A percentile compares a stretch with the other conserved stretches of the same genome.
Conservation (phyloP, 1,140 invertebrate species). For the Stenopsyche tienmushanensis region DNA sequence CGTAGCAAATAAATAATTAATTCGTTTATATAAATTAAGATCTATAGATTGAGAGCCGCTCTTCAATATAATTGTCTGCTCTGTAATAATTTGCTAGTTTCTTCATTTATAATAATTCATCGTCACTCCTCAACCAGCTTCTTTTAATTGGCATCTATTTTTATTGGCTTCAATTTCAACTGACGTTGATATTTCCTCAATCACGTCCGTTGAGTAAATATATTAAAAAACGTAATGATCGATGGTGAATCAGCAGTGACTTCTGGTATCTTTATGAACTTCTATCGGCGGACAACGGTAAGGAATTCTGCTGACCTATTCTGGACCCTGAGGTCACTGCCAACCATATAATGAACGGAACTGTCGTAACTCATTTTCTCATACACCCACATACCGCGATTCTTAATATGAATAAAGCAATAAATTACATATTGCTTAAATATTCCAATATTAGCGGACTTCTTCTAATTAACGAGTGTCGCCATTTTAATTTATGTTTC, state of each 20-base stretch:
- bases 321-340: constrained; percentile 18
- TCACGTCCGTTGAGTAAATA: too few species aligned
- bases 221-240: too few species aligned
- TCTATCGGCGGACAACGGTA: constrained; percentile 25
- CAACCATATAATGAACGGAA: constrained; percentile 27
- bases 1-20: too few species aligned
- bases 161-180: not conserved
- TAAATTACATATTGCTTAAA: too few species aligned
- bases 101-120: too few species aligned
- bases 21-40: too few species aligned
- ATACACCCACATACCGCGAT: constrained; percentile 12
- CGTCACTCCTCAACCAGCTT: too few species aligned
- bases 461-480: not conserved
- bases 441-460: too few species aligned
- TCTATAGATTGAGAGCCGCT: too few species aligned
- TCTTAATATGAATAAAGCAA: not conserved
- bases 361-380: constrained; percentile 25
- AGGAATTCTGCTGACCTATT: constrained; percentile 23
- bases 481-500: not conserved
- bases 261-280: constrained; percentile 5
- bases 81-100: too few species aligned
- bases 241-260: constrained; percentile 2
- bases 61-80: too few species aligned
- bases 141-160: too few species aligned
- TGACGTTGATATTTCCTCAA: not conserved